Percentiles rank a stretch among this genome's conserved stretches.
Evolutionary conservation across 2,113 vertebrate species (phyloP).

Genomic region (Ctenodactylus gundi): DNA sequence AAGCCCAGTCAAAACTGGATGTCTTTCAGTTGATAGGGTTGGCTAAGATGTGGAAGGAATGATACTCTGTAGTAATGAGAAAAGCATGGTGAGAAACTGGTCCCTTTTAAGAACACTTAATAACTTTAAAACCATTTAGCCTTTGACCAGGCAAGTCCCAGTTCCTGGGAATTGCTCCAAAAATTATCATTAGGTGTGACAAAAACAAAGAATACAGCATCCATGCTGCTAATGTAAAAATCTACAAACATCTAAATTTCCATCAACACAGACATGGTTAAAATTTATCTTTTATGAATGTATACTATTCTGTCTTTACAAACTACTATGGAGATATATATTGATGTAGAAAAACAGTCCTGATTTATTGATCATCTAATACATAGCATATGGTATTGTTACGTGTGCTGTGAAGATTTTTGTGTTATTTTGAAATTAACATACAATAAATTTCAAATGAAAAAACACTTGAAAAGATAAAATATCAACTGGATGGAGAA

Average conservation of each 20-base stretch:
- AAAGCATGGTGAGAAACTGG: not conserved
- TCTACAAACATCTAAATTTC: not conserved
- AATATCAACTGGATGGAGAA: not conserved
- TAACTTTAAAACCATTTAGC: not conserved
- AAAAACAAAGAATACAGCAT: not conserved
- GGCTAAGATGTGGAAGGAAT: not conserved
- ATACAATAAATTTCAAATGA: not conserved
- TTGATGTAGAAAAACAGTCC: not conserved
- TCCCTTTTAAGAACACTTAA: not conserved
- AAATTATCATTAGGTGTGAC: not conserved
- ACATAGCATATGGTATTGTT: not conserved
- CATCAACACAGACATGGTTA: not conserved
- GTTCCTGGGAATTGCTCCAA: not conserved
- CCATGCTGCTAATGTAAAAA: not conserved
- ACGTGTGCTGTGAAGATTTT: not conserved
- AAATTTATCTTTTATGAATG: not conserved
- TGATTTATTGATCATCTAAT: not conserved
- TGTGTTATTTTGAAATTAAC: not conserved
- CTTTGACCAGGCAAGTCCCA: not conserved
- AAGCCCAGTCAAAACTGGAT: not conserved
- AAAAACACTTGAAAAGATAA: not conserved
- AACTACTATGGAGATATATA: not conserved
- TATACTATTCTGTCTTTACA: not conserved
- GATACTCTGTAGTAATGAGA: not conserved
- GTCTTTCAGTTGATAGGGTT: not conserved